Conservation (phyloP, 1,140 invertebrate species). For the Vanessa tameamea region DNA sequence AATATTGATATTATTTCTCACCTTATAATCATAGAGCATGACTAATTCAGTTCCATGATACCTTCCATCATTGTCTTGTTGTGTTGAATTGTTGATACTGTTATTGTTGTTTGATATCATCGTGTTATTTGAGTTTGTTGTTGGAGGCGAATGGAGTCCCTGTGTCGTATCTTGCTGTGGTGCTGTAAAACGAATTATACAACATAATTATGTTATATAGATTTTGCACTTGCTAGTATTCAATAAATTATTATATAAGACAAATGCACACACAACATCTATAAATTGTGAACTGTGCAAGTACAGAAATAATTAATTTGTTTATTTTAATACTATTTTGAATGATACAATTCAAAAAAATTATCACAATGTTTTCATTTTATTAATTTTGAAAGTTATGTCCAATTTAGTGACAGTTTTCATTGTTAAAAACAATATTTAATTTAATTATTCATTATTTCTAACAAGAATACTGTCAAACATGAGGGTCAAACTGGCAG, state of each 20-base stretch:
- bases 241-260: neutral
- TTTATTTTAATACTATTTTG: too few relatives aligned
- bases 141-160: constrained; percentile 46
- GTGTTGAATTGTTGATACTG: constrained; percentile 58
- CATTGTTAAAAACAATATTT: too few relatives aligned
- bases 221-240: neutral
- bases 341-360: too few relatives aligned
- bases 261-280: too few relatives aligned
- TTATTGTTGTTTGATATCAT: constrained; percentile 49
- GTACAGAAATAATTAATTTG: too few relatives aligned
- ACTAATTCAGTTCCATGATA: constrained; percentile 94
- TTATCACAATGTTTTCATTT: too few relatives aligned
- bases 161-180: constrained; percentile 62
- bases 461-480: too few relatives aligned
- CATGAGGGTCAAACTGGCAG: too few relatives aligned
- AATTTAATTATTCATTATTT: too few relatives aligned
- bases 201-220: neutral
- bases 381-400: too few relatives aligned
- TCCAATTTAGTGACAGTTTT: too few relatives aligned
- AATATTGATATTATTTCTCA: constrained; percentile 49
- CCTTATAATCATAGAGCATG: constrained; percentile 96
- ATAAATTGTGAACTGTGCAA: too few relatives aligned
- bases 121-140: constrained; percentile 51
- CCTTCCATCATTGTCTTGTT: constrained; percentile 82
- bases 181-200: constrained; percentile 46